phyloP scores from a whole-genome alignment of 2,888 invertebrate genomes.

The Electrophaes corylata region DNA sequence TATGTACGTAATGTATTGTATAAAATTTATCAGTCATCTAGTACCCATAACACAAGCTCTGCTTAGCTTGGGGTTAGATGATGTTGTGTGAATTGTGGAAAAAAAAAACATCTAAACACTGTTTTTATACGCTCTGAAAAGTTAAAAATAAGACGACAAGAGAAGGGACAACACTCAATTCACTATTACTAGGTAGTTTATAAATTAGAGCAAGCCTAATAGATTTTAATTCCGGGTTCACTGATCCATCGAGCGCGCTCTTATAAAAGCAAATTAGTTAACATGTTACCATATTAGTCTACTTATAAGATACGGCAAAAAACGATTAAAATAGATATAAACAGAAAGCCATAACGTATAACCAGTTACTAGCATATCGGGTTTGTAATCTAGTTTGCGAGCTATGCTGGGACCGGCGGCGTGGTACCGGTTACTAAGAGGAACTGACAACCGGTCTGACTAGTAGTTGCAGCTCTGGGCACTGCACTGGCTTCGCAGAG shows the following conservation, averaged over 20 bases:
- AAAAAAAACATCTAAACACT: no score
- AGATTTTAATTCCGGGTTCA: constrained; percentile 26
- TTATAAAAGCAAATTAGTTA: constrained; percentile 25
- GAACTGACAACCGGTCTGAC: constrained; percentile 40
- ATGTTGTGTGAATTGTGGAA: no score
- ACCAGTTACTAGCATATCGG: constrained; percentile 47
- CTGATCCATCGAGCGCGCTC: constrained; percentile 18
- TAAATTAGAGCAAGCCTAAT: constrained; percentile 14
- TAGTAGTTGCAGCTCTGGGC: constrained; percentile 30
- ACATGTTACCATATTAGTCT: constrained; percentile 21
- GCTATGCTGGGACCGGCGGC: constrained; percentile 50
- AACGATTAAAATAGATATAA: constrained; percentile 36
- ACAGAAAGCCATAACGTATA: constrained; percentile 37
- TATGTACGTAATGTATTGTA: no score
- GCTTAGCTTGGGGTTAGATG: no score
- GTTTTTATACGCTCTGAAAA: background rate
- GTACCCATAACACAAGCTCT: no score
- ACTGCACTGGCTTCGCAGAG: constrained; percentile 38
- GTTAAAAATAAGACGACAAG: background rate
- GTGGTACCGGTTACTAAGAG: constrained; percentile 51
- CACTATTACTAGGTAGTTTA: background rate
- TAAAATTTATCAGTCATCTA: no score
- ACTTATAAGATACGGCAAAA: constrained; percentile 26
- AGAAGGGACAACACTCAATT: background rate
- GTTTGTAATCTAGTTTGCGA: constrained; percentile 68